These are phyloP conservation scores for Pterocles orientalis DNA, from an alignment of 2,113 vertebrate species.

Conservation along the genomic window DNA sequence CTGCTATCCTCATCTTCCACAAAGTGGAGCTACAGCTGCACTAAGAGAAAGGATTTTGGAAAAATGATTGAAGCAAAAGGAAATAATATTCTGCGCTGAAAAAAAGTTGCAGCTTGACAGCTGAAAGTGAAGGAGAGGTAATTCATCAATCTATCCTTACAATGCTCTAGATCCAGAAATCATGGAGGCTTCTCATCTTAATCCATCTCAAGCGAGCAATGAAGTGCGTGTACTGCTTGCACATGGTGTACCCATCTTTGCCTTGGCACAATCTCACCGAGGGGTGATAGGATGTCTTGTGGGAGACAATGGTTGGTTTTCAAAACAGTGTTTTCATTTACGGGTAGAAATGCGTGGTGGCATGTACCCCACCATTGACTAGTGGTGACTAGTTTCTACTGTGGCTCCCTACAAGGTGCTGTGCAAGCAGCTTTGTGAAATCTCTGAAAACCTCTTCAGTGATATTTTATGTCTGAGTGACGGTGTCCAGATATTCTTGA, in stretches of 20 bases:
- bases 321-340: background rate
- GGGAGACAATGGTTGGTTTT: background rate
- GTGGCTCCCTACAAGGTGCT: background rate
- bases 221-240: background rate
- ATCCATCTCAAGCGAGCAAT: slow-evolving; percentile 41
- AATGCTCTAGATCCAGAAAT: slow-evolving; percentile 42
- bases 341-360: accelerated
- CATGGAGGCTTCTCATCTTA: slow-evolving; percentile 52
- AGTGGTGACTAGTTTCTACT: background rate
- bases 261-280: background rate
- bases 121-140: slow-evolving; percentile 45
- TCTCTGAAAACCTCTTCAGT: background rate
- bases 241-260: background rate
- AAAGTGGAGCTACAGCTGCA: slow-evolving; percentile 78
- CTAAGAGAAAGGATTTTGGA: background rate
- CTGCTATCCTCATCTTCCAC: slow-evolving; percentile 67
- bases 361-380: background rate
- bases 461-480: background rate
- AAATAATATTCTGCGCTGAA: slow-evolving; percentile 41
- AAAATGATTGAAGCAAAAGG: background rate
- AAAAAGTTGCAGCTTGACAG: slow-evolving; percentile 51
- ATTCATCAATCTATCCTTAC: slow-evolving; percentile 38
- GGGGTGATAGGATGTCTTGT: background rate
- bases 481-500: background rate
- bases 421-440: background rate